phyloP scores from a whole-genome alignment of 2,888 invertebrate species.

The Molanna angustata region DNA sequence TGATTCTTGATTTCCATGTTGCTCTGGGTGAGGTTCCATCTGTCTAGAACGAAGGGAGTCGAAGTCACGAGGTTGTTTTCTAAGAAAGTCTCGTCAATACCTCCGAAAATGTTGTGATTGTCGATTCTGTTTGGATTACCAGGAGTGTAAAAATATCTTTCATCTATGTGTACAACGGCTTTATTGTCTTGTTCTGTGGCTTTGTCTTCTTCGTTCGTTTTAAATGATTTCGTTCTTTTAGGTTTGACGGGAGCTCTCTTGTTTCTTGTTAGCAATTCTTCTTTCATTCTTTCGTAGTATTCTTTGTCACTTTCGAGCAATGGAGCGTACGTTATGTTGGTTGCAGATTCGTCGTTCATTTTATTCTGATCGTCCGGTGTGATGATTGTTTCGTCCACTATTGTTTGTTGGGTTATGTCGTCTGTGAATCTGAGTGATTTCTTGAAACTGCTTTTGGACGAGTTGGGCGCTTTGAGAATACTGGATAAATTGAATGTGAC shows the following conservation, averaged over 20 bases:
- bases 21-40: neutral
- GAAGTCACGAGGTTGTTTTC: neutral
- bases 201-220: neutral
- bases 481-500: slow-evolving; percentile 3
- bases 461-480: slow-evolving; percentile 12
- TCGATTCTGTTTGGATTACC: neutral
- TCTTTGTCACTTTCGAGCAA: slow-evolving; percentile 7
- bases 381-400: neutral
- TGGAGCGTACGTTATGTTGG: neutral
- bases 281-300: slow-evolving; percentile 19
- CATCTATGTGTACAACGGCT: too few species aligned
- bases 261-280: slow-evolving; percentile 6
- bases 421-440: slow-evolving; percentile 14
- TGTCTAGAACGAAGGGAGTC: neutral
- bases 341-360: neutral
- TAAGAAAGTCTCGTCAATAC: neutral
- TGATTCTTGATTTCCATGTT: slow-evolving; percentile 2
- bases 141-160: neutral
- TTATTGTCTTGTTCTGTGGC: neutral
- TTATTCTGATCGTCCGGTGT: neutral
- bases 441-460: neutral
- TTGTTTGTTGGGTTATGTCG: neutral
- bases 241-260: slow-evolving; percentile 1
- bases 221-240: slow-evolving; percentile 13
- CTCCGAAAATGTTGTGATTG: neutral